Base-by-base conservation (phyloP, 1,140 invertebrate genomes). In the Scylla paramamosain region DNA sequence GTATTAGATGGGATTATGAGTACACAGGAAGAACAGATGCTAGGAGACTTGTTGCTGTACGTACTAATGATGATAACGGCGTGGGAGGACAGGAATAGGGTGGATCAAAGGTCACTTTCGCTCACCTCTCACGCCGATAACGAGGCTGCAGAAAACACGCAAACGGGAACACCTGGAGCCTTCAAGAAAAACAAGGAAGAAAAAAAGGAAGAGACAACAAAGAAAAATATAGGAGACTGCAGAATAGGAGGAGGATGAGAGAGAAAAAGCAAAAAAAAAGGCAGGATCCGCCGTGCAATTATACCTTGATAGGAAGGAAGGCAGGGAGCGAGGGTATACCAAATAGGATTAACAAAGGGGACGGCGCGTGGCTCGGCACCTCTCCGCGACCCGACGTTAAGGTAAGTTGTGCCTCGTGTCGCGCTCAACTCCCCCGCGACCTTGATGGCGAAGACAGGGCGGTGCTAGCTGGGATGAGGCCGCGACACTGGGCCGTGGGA, bases 331-430 rank as follows among this genome's bases (percentile, higher is more conserved):
- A 25, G 67, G 67, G n/a, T 77, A n/a, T 77, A 77, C 67, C 67
- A 77, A 77, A n/a, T 77, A 77, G 67, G 67, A n/a, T 77, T 77
- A 77, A 77, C 67, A n/a, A n/a, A 77, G 67, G 67, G 67, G 67
- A n/a, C 67, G 67, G 6, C 67, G n/a, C 67, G 6, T n/a, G n/a
- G 67, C 67, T 59, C 67, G n/a, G n/a, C 67, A 77, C 20, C 67
- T n/a, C 67, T 77, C 67, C 10, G 67, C 20, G 25, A 77, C 4
- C 67, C 67, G 20, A 2, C 20, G 67, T 7, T 77, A 77, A 77
- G 67, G 67, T 77, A 77, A 77, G 67, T 77, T 77, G n/a, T 77
- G 67, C 67, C 6, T n/a, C 67, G 20, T 7, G 67, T 20, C 4
- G 67, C 67, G 67, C 67, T 20, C 4, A 25, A 77, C 67, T n/a